These are phyloP conservation scores for Betta splendens DNA, from an alignment of 2,797 vertebrate species.

Conservation along the genomic window DNA sequence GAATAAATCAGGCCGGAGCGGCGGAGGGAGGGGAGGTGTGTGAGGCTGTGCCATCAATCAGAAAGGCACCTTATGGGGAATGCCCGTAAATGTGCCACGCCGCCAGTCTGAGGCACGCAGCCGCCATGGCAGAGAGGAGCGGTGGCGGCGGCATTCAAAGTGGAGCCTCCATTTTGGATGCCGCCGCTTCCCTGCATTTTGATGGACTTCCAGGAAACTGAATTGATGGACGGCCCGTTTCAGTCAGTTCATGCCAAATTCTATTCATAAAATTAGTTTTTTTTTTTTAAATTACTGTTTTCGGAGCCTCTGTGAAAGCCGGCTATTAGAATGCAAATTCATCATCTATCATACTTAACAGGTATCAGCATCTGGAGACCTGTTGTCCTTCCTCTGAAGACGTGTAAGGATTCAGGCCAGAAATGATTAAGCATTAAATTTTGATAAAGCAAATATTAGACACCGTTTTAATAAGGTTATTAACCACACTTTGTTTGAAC, in stretches of 20 bases:
- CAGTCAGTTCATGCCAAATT: conserved; percentile 15
- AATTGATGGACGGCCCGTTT: conserved; percentile 27
- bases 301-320: not conserved
- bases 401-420: too few relatives aligned
- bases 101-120: conserved; percentile 62
- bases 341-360: not conserved
- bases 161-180: conserved; percentile 65
- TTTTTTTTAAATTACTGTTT: not conserved
- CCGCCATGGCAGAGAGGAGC: conserved; percentile 44
- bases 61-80: conserved; percentile 74
- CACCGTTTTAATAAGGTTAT: conserved; percentile 5
- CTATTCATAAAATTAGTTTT: conserved; percentile 12
- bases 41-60: conserved; percentile 76
- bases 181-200: conserved; percentile 32
- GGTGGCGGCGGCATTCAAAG: conserved; percentile 41
- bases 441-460: not conserved
- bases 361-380: not conserved
- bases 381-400: not conserved
- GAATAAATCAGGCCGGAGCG: conserved; percentile 77
- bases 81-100: conserved; percentile 74
- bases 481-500: too few relatives aligned
- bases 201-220: conserved; percentile 42
- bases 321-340: not conserved
- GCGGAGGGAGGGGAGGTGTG: conserved; percentile 62
- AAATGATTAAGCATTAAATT: not conserved